Evolutionary conservation across 53 echinoderm and acorn worm species (phyloP).

Genomic region (Mesocentrotus franciscanus): DNA sequence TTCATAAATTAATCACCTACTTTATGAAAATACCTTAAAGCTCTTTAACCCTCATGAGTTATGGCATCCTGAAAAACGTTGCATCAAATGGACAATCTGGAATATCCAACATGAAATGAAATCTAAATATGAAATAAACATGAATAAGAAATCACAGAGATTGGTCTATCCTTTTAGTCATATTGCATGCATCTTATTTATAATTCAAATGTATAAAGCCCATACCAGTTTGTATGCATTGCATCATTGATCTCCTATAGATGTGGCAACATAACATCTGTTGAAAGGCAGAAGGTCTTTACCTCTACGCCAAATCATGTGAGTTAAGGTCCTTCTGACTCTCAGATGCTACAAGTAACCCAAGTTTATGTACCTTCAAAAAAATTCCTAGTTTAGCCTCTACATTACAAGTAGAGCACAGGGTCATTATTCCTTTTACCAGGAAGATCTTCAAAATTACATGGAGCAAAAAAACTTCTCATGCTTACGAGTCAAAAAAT

Average conservation of each 20-base stretch:
- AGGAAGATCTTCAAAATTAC: background rate
- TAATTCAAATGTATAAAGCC: background rate
- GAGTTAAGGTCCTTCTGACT: too few species aligned
- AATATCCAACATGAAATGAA: too few species aligned
- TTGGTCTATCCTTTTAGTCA: background rate
- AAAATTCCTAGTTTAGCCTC: background rate
- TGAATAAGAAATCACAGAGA: background rate
- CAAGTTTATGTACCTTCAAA: background rate
- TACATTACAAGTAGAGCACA: background rate
- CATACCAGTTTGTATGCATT: too few species aligned
- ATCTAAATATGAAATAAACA: background rate
- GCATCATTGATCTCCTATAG: too few species aligned
- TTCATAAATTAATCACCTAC: background rate
- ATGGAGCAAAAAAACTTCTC: background rate
- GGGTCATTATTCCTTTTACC: background rate
- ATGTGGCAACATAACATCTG: too few species aligned
- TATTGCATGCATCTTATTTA: background rate
- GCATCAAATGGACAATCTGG: too few species aligned
- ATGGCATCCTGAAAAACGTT: too few species aligned
- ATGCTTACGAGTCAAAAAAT: conserved; percentile 17
- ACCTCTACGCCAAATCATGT: too few species aligned
- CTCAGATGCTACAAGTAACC: background rate
- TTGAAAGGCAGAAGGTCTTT: too few species aligned
- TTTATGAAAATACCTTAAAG: background rate
- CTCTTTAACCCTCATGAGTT: background rate